phyloP scores from a whole-genome alignment of 2,113 vertebrate genomes.

The Calcarius ornatus region DNA sequence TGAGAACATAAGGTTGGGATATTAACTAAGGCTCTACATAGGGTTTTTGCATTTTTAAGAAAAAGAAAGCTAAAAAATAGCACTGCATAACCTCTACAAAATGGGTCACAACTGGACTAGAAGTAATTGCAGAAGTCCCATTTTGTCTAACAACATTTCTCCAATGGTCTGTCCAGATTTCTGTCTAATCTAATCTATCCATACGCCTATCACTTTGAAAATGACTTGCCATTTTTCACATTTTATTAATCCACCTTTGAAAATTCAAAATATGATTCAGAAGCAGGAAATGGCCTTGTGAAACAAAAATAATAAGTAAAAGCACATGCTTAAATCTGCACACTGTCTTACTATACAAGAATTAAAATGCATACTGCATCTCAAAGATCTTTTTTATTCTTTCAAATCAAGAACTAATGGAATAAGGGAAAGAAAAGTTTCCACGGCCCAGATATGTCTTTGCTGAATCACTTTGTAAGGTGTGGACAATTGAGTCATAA shows the following conservation, averaged over 20 bases:
- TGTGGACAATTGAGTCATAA: constrained; percentile 24
- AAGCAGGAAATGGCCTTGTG: background rate
- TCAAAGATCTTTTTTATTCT: constrained; percentile 1
- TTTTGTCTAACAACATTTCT: constrained; percentile 60
- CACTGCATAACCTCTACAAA: constrained; percentile 3
- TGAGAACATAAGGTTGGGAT: background rate
- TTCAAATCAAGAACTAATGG: background rate
- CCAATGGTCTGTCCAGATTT: constrained; percentile 35
- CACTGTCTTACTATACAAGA: background rate
- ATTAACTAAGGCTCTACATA: background rate
- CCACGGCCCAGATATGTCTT: constrained; percentile 49
- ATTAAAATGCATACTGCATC: background rate
- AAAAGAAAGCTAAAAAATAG: constrained; percentile 4
- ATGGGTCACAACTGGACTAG: constrained; percentile 59
- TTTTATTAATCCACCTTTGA: constrained; percentile 7
- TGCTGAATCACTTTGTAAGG: constrained; percentile 49
- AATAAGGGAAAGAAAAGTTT: constrained; percentile 12
- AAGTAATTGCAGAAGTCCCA: constrained; percentile 59
- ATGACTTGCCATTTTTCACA: constrained; percentile 54
- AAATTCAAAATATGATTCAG: background rate
- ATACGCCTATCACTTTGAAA: constrained; percentile 34
- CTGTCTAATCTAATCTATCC: constrained; percentile 31
- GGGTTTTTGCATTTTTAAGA: background rate
- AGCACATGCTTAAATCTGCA: background rate
- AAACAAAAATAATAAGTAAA: constrained; percentile 9